These are phyloP conservation scores for Drosophila pegasa DNA, from an alignment of 2,888 invertebrate genomes.

Conservation along the genomic window DNA sequence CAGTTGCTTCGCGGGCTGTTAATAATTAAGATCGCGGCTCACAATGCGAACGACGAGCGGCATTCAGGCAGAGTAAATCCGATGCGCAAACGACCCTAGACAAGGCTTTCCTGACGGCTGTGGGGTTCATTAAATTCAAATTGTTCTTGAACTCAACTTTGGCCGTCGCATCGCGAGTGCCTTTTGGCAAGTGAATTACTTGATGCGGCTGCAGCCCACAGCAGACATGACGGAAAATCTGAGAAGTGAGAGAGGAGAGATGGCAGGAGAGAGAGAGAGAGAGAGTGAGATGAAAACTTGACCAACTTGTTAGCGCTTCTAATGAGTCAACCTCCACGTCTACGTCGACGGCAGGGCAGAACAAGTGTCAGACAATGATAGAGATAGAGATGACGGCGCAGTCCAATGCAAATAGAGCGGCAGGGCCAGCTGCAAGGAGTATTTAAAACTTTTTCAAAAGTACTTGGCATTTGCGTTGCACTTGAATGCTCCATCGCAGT, in stretches of 20 bases:
- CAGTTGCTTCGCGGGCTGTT: slow-evolving; percentile 6
- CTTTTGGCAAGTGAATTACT: slow-evolving; percentile 16
- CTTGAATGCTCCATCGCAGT: slow-evolving; percentile 26
- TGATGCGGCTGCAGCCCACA: slow-evolving; percentile 11
- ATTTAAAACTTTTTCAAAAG: slow-evolving; percentile 39
- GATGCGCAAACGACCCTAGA: neutral
- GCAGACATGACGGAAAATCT: slow-evolving; percentile 5
- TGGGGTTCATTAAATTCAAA: slow-evolving; percentile 36
- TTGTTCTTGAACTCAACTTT: slow-evolving; percentile 37
- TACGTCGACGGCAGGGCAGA: slow-evolving; percentile 3
- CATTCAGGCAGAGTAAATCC: slow-evolving; percentile 6
- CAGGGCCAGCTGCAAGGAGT: neutral
- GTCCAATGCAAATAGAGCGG: slow-evolving; percentile 42
- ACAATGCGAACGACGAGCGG: neutral
- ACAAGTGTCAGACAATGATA: slow-evolving; percentile 33
- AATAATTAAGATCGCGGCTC: slow-evolving; percentile 7
- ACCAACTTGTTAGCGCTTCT: slow-evolving; percentile 56
- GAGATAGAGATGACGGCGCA: slow-evolving; percentile 40
- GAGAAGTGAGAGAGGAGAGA: neutral
- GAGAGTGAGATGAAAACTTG: slow-evolving; percentile 33
- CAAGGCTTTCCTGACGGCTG: slow-evolving; percentile 9
- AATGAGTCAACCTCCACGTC: slow-evolving; percentile 40
- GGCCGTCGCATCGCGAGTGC: slow-evolving; percentile 13
- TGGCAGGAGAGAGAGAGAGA: neutral
- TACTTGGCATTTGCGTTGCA: slow-evolving; percentile 40